Evolutionary conservation across 2,113 vertebrate species (phyloP).

Genomic region (Jacana jacana): DNA sequence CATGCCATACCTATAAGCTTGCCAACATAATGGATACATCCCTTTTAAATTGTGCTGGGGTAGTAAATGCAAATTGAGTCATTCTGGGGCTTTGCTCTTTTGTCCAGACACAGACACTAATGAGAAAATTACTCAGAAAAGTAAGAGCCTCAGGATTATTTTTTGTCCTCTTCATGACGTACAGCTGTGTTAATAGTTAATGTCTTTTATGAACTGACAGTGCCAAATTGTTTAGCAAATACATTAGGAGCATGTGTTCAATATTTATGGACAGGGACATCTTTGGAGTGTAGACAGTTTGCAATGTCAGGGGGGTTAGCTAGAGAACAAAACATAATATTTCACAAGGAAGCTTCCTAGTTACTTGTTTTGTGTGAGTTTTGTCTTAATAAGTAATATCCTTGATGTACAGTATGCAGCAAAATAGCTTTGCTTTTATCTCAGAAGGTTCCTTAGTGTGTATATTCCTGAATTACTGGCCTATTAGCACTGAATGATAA

Average conservation of each 20-base stretch:
- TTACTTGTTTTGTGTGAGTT: slow-evolving; percentile 9
- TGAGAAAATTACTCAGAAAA: not conserved
- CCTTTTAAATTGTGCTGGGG: not conserved
- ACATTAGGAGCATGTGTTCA: not conserved
- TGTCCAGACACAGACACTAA: not conserved
- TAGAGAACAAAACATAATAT: slow-evolving; percentile 28
- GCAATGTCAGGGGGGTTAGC: not conserved
- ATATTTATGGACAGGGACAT: slow-evolving; percentile 34
- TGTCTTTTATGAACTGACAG: not conserved
- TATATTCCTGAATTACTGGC: not conserved
- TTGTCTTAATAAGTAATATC: not conserved
- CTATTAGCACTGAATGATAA: not conserved
- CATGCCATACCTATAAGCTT: not conserved
- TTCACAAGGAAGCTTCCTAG: not conserved
- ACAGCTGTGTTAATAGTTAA: not conserved
- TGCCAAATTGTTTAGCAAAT: slow-evolving; percentile 8
- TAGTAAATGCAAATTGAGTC: not conserved
- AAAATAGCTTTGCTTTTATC: slow-evolving; percentile 10
- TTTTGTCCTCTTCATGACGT: not conserved
- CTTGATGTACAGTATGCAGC: not conserved
- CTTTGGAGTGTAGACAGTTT: not conserved
- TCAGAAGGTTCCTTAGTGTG: not conserved
- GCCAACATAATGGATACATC: not conserved
- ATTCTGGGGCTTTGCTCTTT: not conserved
- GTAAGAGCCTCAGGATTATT: not conserved